A percentile compares a stretch with the other conserved stretches of the same genome.
phyloP scores from a whole-genome alignment of 2,888 invertebrate genomes.

The Nomada fabriciana region DNA sequence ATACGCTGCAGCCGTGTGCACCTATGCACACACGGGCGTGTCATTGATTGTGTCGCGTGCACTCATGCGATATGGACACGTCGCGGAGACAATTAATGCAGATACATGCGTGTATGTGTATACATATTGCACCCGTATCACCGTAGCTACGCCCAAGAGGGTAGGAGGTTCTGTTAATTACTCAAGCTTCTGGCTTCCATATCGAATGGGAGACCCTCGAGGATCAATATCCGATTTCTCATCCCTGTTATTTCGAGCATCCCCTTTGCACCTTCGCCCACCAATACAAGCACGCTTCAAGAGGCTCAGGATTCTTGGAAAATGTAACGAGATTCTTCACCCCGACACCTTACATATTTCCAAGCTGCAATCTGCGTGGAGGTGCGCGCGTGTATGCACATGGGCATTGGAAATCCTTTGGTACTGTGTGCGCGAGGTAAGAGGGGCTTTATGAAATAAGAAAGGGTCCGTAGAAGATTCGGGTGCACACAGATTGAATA shows the following conservation, averaged over 20 bases:
- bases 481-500: too few relatives aligned
- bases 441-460: too few relatives aligned
- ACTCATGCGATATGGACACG: conserved; percentile 48
- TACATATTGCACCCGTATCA: conserved; percentile 16
- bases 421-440: too few relatives aligned
- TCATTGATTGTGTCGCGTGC: conserved; percentile 34
- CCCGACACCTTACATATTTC: too few relatives aligned
- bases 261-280: conserved; percentile 9
- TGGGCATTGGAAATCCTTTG: too few relatives aligned
- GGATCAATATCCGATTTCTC: conserved; percentile 63
- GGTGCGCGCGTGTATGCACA: too few relatives aligned
- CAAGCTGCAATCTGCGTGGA: too few relatives aligned
- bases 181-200: conserved; percentile 52
- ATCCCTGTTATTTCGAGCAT: conserved; percentile 36
- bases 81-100: conserved; percentile 58
- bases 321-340: conserved; percentile 8
- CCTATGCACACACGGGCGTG: not conserved
- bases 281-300: not conserved
- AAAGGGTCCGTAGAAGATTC: too few relatives aligned
- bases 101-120: conserved; percentile 26
- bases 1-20: conserved; percentile 6
- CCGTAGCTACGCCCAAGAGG: conserved; percentile 28
- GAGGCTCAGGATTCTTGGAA: not conserved
- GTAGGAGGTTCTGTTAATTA: conserved; percentile 62
- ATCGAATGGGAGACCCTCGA: conserved; percentile 44